Base-by-base conservation (phyloP, 2,113 vertebrate species). In the Caranx melampygus region DNA sequence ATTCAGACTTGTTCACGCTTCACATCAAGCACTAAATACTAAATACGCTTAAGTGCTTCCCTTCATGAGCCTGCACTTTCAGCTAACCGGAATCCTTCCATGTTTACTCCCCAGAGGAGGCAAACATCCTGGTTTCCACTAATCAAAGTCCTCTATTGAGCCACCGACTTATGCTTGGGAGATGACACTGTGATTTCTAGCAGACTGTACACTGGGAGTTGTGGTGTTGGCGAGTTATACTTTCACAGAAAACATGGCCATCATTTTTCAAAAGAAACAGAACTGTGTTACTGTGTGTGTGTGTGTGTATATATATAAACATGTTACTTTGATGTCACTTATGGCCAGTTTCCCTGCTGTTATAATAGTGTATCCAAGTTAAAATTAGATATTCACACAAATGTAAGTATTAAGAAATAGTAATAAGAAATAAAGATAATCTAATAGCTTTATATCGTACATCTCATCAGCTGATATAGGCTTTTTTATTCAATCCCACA, bases 91-190 rank as follows among this genome's bases (percentile, higher is more conserved):
- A 37, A 49, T 47, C 37, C 3, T 37, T n/a, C 14, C 15, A 16
- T 47, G 45, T 47, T 63, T 59, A 42, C 37, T 60, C 55, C 45
- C 33, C 16, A 20, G 67, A 63, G 44, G 8, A 63, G 21, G 45
- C 18, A 42, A 34, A 40, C 21, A 13, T 60, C n/a, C 31, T 51
- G 1, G 47, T 63, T 72, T 31, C 21, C 33, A 51, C 31, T 26
- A 57, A 1, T 69, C 1, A 77, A 47, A 61, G 51, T 18, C 33
- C 10, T 70, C 26, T 61, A 65, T 34, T 78, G 75, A 85, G 33
- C 31, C 4, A 15, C 4, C 57, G 71, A 59, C 31, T 67, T 14
- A 5, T 45, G 51, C 10, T 78, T 2, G 34, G 62, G 26, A 84
- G n/a, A 69, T 63, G 20, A 34, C 9, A 9, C 18, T 69, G 21